Evolutionary conservation across 2,888 invertebrate genomes (phyloP).

Genomic region (Tachina lurida): DNA sequence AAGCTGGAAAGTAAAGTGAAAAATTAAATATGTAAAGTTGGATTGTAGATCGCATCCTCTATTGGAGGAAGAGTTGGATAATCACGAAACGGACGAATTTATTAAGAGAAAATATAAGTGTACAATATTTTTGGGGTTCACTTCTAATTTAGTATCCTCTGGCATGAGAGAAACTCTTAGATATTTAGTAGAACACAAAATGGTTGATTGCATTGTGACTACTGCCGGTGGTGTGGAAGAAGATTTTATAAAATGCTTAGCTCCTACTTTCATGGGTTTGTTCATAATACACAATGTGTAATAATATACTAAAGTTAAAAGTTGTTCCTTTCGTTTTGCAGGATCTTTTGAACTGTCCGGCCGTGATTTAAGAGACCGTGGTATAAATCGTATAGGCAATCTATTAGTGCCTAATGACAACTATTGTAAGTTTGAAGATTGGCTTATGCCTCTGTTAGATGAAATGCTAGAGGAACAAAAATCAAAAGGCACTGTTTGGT

Average conservation of each 20-base stretch:
- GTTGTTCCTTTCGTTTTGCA: constrained; percentile 18
- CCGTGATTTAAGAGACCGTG: constrained; percentile 90
- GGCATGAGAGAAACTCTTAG: constrained; percentile 95
- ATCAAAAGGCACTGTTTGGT: constrained; percentile 90
- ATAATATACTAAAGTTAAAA: not conserved
- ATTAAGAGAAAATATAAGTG: constrained; percentile 91
- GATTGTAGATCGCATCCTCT: constrained; percentile 88
- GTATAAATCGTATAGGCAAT: constrained; percentile 93
- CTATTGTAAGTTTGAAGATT: constrained; percentile 98
- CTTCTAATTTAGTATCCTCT: constrained; percentile 98
- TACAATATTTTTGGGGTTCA: constrained; percentile 98
- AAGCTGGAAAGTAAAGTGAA: constrained; percentile 28
- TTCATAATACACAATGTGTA: not conserved
- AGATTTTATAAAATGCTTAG: constrained; percentile 99
- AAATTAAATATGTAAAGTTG: constrained; percentile 83
- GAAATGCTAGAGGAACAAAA: constrained; percentile 95
- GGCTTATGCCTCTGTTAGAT: constrained; percentile 95
- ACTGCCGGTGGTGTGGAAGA: constrained; percentile 99
- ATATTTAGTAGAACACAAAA: constrained; percentile 92
- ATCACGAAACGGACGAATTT: constrained; percentile 90
- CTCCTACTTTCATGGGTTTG: constrained; percentile 94
- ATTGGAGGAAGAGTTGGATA: constrained; percentile 86
- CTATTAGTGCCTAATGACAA: constrained; percentile 98
- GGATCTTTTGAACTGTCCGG: constrained; percentile 92
- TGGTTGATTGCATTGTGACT: constrained; percentile 98